Conservation (phyloP, 2,113 vertebrate species). For the Dipodomys merriami region DNA sequence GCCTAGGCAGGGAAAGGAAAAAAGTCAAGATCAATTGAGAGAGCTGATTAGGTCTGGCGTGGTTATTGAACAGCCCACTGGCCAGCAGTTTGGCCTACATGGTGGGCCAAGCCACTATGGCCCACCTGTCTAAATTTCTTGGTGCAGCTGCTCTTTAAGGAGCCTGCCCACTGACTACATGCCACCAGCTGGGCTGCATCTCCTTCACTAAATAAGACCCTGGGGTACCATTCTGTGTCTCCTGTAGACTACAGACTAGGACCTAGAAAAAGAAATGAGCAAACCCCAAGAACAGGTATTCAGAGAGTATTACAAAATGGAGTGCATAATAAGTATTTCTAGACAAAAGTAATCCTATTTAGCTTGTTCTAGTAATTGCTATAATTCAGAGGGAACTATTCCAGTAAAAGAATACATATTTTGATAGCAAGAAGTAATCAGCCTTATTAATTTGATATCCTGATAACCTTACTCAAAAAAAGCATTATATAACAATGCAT, state of each 20-base stretch:
- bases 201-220: not conserved
- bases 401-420: not conserved
- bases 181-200: not conserved
- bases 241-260: not conserved
- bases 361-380: not conserved
- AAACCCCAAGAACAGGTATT: not conserved
- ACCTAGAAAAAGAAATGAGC: not conserved
- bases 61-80: too few relatives aligned
- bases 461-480: not conserved
- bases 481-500: not conserved
- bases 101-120: fast-evolving
- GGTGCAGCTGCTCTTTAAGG: fast-evolving
- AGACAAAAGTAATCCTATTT: not conserved
- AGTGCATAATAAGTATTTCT: not conserved
- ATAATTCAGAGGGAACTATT: not conserved
- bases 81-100: not conserved
- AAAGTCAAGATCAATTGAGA: not conserved
- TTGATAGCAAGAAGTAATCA: not conserved
- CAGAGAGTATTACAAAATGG: not conserved
- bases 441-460: not conserved
- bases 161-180: fast-evolving
- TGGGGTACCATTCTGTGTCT: not conserved
- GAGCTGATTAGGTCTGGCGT: not conserved
- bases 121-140: fast-evolving
- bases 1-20: not conserved